Evolutionary conservation across 92 coral and sea anemone genomes (phyloP).

Genomic region (Heteractis magnifica): DNA sequence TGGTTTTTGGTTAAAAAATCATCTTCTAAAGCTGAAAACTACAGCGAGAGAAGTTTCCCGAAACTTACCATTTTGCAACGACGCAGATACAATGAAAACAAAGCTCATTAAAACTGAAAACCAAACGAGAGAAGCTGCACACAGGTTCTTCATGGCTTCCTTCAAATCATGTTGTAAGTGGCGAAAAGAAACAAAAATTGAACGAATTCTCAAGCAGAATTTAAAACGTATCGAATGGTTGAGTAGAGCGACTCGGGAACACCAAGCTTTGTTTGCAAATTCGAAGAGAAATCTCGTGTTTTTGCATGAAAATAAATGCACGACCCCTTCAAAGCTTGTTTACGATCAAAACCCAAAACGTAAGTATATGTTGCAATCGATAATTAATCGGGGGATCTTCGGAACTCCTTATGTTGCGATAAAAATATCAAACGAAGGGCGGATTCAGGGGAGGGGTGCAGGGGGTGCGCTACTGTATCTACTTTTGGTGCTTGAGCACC

Average conservation of each 20-base stretch:
- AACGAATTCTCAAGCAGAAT: background rate
- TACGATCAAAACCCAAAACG: background rate
- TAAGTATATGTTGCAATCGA: slow-evolving; percentile 6
- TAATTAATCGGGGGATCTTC: background rate
- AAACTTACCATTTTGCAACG: background rate
- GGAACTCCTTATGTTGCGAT: background rate
- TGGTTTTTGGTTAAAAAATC: background rate
- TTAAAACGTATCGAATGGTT: background rate
- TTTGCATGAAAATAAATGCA: background rate
- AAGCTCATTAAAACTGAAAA: background rate
- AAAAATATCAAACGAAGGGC: background rate
- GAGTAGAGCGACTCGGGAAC: background rate
- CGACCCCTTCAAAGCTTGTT: background rate
- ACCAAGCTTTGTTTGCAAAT: background rate
- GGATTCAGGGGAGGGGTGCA: too few species aligned
- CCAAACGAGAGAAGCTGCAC: slow-evolving; percentile 2
- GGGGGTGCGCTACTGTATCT: too few species aligned
- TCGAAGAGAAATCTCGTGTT: background rate
- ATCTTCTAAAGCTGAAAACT: background rate
- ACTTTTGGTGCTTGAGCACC: too few species aligned
- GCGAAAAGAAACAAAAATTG: background rate
- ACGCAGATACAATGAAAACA: background rate
- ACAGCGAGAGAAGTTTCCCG: background rate
- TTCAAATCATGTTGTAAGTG: background rate
- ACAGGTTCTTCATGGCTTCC: background rate